Evolutionary conservation across 1,140 invertebrate species (phyloP).

Genomic region (Mactra quadrangularis): DNA sequence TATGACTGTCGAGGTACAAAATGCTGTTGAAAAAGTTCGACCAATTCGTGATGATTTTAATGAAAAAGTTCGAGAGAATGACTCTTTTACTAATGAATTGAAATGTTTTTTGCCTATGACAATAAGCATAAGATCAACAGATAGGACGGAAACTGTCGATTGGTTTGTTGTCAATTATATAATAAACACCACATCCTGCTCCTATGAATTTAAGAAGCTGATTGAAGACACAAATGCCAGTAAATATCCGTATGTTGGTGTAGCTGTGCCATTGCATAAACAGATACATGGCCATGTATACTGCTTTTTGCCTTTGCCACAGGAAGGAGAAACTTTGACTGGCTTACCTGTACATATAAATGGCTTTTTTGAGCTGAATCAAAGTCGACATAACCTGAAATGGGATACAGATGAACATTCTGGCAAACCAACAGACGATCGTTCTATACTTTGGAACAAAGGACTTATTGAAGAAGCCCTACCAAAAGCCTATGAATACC

Average conservation of each 20-base stretch:
- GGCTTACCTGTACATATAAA: slow-evolving; percentile 80
- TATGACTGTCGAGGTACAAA: not conserved
- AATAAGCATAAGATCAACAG: not conserved
- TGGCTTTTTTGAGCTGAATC: slow-evolving; percentile 78
- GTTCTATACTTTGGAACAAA: slow-evolving; percentile 76
- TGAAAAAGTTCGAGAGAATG: not conserved
- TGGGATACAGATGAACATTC: slow-evolving; percentile 71
- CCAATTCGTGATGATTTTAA: not conserved
- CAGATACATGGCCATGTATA: slow-evolving; percentile 75
- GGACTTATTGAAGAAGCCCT: slow-evolving; percentile 72
- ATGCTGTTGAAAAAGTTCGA: not conserved
- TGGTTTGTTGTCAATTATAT: slow-evolving; percentile 67
- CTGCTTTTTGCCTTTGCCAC: slow-evolving; percentile 79
- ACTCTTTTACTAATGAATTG: not conserved
- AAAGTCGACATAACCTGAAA: slow-evolving; percentile 78
- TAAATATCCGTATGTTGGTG: slow-evolving; percentile 75
- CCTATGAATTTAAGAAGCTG: slow-evolving; percentile 50
- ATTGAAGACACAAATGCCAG: slow-evolving; percentile 60
- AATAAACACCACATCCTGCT: slow-evolving; percentile 49
- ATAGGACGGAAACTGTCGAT: not conserved
- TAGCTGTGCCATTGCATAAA: slow-evolving; percentile 65
- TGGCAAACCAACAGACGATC: slow-evolving; percentile 62
- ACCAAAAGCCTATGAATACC: slow-evolving; percentile 61
- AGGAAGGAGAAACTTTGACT: slow-evolving; percentile 67
- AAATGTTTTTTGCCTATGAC: no score